Conservation (phyloP, 2,797 vertebrate genomes). For the Helostoma temminkii region DNA sequence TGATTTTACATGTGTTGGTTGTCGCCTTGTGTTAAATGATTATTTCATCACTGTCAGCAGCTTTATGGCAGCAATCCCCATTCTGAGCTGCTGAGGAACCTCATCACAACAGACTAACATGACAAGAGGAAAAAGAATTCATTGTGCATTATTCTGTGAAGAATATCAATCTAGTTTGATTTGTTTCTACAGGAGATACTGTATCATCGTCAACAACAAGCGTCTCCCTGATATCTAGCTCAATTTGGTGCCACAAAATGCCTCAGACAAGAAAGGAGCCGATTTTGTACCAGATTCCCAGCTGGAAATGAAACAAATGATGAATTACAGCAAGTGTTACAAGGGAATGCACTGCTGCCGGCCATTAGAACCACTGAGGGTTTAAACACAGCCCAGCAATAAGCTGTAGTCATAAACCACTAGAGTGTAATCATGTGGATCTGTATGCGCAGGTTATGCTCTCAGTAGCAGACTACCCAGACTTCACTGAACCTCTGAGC, state of each 20-base stretch:
- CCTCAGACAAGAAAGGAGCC: constrained; percentile 53
- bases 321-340: constrained; percentile 81
- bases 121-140: constrained; percentile 49
- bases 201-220: constrained; percentile 55
- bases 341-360: constrained; percentile 67
- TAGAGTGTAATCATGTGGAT: constrained; percentile 73
- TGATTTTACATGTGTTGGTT: constrained; percentile 79
- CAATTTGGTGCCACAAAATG: constrained; percentile 59
- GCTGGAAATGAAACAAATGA: constrained; percentile 67
- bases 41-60: constrained; percentile 79
- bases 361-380: constrained; percentile 75
- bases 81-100: constrained; percentile 54
- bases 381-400: constrained; percentile 69
- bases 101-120: constrained; percentile 42
- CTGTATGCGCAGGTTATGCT: constrained; percentile 72
- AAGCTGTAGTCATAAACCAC: constrained; percentile 69
- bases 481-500: constrained; percentile 69
- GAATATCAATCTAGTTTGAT: constrained; percentile 38
- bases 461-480: constrained; percentile 71
- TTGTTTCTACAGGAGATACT: constrained; percentile 43
- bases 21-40: constrained; percentile 77
- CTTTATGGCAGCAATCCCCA: constrained; percentile 62
- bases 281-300: constrained; percentile 74
- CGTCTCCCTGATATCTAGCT: constrained; percentile 42
- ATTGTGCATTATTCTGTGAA: constrained; percentile 47